Base-by-base conservation (phyloP, 2,113 vertebrate genomes). In the Symphodus melops region DNA sequence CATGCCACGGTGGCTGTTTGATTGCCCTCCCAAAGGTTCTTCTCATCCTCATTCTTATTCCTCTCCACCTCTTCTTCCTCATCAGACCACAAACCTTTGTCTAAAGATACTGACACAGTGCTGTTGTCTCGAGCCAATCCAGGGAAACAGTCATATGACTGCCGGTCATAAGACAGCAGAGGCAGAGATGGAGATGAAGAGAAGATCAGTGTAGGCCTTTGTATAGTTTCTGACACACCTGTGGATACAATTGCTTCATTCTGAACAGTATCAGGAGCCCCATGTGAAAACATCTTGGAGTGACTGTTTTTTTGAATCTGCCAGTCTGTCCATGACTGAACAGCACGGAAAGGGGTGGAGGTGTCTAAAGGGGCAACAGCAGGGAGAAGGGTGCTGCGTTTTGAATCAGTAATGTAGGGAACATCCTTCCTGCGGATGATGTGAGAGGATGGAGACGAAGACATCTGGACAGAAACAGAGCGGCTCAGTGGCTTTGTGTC, bases 241-340 rank as follows among this genome's bases (percentile, higher is more conserved):
- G 1, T 17, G 5, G 68, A 72, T 7, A 51, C 10, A 9, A 17
- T 48, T 0, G 2, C 21, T 28, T 39, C 4, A 11, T 51, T 42
- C 20, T 62, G 41, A 19, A 23, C 0, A 0, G 42, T 17, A 55
- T 63, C 23, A 65, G 23, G 20, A 68, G 42, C 42, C 9, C 25
- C 21, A 0, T 60, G 9, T 3, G 71, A 58, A 13, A 55, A 55
- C 51, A 57, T 87, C 1, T 41, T 59, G 21, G 64, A 73, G 46
- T 86, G 73, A 21, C 66, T 52, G 17, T 72, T 83, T 42, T 51
- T 69, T 21, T 83, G 83, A 0, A 79, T 83, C 10, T 88, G 76
- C 14, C 78, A 60, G n/a, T 87, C 81, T 9, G 86, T 87, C 91
- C 89, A 88, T 37, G 86, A 79, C 64, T 89, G 86, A 10, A 90